Evolutionary conservation across 92 coral and sea anemone genomes (phyloP).

Genomic region (Phymanthus crucifer): DNA sequence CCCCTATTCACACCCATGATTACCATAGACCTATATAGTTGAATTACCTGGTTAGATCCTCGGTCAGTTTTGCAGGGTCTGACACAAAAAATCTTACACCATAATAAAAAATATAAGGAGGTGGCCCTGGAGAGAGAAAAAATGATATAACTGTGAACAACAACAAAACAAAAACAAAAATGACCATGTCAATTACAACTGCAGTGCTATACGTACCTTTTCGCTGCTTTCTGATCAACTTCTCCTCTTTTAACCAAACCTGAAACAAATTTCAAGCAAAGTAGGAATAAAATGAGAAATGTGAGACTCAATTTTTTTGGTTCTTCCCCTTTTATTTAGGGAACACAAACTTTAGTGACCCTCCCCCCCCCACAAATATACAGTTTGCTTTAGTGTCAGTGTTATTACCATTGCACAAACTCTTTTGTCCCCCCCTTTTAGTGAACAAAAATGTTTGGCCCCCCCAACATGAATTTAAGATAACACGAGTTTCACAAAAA

Average conservation of each 20-base stretch:
- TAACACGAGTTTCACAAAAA: too few relatives aligned
- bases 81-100: conserved; percentile 94
- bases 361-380: too few relatives aligned
- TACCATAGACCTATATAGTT: not conserved
- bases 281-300: not conserved
- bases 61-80: conserved; percentile 91
- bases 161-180: conserved; percentile 10
- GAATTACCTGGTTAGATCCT: conserved; percentile 90
- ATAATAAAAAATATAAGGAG: conserved; percentile 87
- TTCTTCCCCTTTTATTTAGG: too few relatives aligned
- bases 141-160: not conserved
- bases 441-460: too few relatives aligned
- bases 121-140: conserved; percentile 58
- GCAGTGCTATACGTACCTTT: conserved; percentile 53
- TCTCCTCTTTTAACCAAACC: conserved; percentile 88
- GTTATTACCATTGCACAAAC: too few relatives aligned
- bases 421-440: too few relatives aligned
- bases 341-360: not conserved
- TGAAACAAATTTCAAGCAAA: conserved; percentile 20
- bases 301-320: too few relatives aligned
- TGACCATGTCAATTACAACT: not conserved
- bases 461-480: too few relatives aligned
- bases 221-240: conserved; percentile 78
- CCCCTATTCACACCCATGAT: not conserved
- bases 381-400: too few relatives aligned